Base-by-base conservation (phyloP, 2,888 invertebrate species). In the Tetrapedia diversipes region DNA sequence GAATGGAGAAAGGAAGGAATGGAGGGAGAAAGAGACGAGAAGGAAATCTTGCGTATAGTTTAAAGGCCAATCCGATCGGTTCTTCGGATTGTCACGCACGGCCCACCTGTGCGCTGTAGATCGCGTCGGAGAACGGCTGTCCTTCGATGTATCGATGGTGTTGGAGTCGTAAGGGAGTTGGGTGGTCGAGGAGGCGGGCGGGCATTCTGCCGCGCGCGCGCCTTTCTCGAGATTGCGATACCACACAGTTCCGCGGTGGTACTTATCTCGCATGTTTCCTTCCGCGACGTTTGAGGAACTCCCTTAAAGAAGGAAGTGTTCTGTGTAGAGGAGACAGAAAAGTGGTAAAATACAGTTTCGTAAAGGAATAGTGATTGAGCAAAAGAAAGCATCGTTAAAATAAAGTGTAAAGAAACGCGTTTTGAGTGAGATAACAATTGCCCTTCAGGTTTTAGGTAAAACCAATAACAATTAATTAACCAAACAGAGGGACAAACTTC, bases 151-250 rank as follows among this genome's bases (percentile, higher is more conserved):
- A 57, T 67, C 49, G 47, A 39, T 54, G 73, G 60, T 70, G 63
- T 66, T 47, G 75, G 60, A 60, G 73, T 73, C 39, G 73, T 54
- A 75, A 72, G 65, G 73, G 73, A 73, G 76, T n/a, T 68, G 69
- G 65, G 75, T 64, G 77, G 68, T 53, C 68, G 75, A 64, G 77
- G 63, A 67, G 77, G 68, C 63, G 75, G 68, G 68, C 65, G 64
- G 53, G 53, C 68, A 67, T 75, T 67, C 76, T 74, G 74, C 74
- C 69, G 75, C 77, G 76, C 77, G 77, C 77, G 77, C 77, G 77
- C 75, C 77, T 77, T 77, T 77, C 77, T 74, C 75, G 75, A 77
- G 77, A 77, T 74, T 75, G 77, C 77, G 77, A 77, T 77, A 77
- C 77, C 68, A 77, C 68, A 77, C 75, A 77, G 77, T 77, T 77